phyloP scores from a whole-genome alignment of 1,140 invertebrate genomes.

The Lepidurus arcticus region DNA sequence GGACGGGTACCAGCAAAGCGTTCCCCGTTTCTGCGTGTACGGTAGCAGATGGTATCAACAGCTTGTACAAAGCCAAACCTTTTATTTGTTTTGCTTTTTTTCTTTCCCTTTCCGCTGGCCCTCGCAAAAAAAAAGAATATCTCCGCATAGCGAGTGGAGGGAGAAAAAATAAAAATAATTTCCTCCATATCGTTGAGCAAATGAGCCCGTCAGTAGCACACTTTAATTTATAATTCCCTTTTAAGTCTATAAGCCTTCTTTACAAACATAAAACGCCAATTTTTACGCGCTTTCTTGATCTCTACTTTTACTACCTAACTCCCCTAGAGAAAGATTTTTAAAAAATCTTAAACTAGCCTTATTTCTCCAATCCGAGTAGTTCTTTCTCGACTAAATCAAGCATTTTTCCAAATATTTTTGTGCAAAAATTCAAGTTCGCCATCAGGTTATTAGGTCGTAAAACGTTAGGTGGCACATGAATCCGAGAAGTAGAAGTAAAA shows the following conservation, averaged over 20 bases:
- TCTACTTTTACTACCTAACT: too few species aligned
- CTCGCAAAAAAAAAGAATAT: not conserved
- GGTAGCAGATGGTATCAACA: constrained; percentile 14
- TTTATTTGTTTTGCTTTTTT: not conserved
- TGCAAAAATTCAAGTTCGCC: too few species aligned
- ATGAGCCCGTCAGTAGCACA: constrained; percentile 7
- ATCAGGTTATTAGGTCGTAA: constrained; percentile 8
- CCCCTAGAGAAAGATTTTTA: too few species aligned
- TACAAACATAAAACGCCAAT: too few species aligned
- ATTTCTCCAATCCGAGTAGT: too few species aligned
- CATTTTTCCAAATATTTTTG: too few species aligned
- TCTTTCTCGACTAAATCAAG: too few species aligned
- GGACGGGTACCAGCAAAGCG: not conserved
- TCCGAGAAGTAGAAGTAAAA: not conserved
- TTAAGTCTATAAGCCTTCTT: not conserved
- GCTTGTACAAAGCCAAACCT: not conserved
- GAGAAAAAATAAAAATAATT: not conserved
- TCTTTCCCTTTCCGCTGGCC: not conserved
- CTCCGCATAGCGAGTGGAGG: not conserved
- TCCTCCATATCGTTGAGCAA: not conserved
- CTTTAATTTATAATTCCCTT: not conserved
- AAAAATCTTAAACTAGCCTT: too few species aligned
- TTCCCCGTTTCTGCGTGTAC: not conserved
- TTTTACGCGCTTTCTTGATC: too few species aligned
- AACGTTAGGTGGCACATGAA: not conserved